Evolutionary conservation across 2,888 invertebrate species (phyloP).

Genomic region (Tetrapedia diversipes): DNA sequence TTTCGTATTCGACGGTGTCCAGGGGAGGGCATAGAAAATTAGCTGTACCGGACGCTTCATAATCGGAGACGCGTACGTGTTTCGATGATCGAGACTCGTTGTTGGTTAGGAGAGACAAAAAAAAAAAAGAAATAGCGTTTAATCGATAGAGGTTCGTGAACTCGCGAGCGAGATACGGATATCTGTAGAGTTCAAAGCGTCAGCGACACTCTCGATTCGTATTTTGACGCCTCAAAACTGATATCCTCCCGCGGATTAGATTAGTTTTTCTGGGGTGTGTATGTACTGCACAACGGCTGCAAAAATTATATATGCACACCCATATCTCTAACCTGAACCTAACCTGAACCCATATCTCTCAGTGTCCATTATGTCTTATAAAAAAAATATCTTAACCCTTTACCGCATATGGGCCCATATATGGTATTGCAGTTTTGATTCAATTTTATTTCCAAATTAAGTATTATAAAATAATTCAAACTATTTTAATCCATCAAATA

Average conservation of each 20-base stretch:
- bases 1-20: neutral
- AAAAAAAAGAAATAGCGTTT: neutral
- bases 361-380: too few species aligned
- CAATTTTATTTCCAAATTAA: too few species aligned
- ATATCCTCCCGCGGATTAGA: conserved; percentile 42
- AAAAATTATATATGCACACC: too few species aligned
- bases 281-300: too few species aligned
- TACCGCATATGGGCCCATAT: too few species aligned
- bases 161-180: conserved; percentile 10
- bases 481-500: too few species aligned
- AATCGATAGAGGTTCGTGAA: conserved; percentile 21
- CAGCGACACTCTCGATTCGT: conserved; percentile 5
- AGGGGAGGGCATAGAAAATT: neutral
- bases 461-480: too few species aligned
- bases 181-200: conserved; percentile 40
- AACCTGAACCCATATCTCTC: too few species aligned
- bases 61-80: neutral
- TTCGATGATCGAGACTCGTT: neutral
- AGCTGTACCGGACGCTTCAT: neutral
- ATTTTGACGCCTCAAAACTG: conserved; percentile 6
- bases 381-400: too few species aligned
- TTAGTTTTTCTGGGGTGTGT: conserved; percentile 13
- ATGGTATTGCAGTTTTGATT: too few species aligned
- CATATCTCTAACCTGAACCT: too few species aligned
- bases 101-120: neutral